These are phyloP conservation scores for Cataglyphis altisquamis DNA, from an alignment of 2,888 invertebrate species.

Conservation along the genomic window DNA sequence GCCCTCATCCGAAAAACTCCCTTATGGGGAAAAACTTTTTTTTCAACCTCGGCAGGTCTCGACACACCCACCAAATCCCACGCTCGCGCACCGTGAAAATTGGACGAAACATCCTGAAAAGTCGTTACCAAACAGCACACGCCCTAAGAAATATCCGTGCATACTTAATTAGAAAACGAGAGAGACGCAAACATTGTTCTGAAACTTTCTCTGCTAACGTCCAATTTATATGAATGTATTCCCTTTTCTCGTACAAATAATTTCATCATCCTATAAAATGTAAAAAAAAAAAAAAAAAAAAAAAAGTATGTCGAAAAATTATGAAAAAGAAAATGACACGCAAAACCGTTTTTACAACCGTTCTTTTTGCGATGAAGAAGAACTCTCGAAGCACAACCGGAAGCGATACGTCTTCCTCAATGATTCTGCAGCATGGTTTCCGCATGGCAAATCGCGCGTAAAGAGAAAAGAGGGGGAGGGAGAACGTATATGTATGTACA, in stretches of 20 bases:
- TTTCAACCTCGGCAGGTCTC: slow-evolving; percentile 52
- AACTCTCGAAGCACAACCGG: slow-evolving; percentile 45
- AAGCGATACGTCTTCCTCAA: slow-evolving; percentile 61
- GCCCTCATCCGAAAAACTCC: slow-evolving; percentile 32
- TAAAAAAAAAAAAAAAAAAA: not conserved
- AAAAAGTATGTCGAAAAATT: not conserved
- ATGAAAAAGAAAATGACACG: not conserved
- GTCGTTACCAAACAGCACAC: slow-evolving; percentile 23
- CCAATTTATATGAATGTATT: not conserved
- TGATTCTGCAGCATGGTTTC: slow-evolving; percentile 30
- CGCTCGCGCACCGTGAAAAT: slow-evolving; percentile 59
- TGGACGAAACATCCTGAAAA: slow-evolving; percentile 44
- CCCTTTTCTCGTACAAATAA: not conserved
- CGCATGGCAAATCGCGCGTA: slow-evolving; percentile 46
- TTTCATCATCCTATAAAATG: not conserved
- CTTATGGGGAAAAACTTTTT: slow-evolving; percentile 63
- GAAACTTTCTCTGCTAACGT: not conserved
- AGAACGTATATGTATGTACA: not conserved
- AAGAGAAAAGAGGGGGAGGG: not conserved
- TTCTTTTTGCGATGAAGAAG: not conserved
- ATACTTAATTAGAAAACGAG: slow-evolving; percentile 14
- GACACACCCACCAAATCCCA: slow-evolving; percentile 69
- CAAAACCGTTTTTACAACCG: not conserved
- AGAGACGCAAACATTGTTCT: not conserved
- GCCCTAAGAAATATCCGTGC: slow-evolving; percentile 2